These are phyloP conservation scores for Cosmia pyralina DNA, from an alignment of 2,888 invertebrate species.

Conservation along the genomic window DNA sequence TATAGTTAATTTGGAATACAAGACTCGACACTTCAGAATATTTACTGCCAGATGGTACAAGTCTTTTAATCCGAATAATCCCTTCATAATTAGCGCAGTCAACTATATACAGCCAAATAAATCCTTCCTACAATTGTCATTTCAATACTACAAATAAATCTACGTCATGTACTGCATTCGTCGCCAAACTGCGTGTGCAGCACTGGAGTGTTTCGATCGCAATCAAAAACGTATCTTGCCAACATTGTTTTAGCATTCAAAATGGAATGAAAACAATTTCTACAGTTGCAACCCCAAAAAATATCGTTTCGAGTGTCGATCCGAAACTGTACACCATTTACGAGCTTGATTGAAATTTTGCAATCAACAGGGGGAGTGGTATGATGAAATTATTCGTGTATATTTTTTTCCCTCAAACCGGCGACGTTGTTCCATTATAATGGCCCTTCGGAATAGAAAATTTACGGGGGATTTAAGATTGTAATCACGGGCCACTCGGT, in stretches of 20 bases:
- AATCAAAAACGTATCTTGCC: conserved; percentile 57
- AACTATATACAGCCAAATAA: conserved; percentile 79
- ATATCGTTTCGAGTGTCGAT: conserved; percentile 87
- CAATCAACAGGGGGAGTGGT: conserved; percentile 88
- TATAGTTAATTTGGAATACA: conserved; percentile 32
- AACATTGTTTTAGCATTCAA: conserved; percentile 63
- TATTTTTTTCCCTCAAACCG: conserved; percentile 85
- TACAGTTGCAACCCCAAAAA: conserved; percentile 84
- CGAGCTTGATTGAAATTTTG: conserved; percentile 90
- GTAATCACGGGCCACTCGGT: conserved; percentile 87
- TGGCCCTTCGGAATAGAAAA: conserved; percentile 85
- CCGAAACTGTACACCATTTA: conserved; percentile 88
- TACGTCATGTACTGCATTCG: conserved; percentile 85
- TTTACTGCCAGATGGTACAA: conserved; percentile 76
- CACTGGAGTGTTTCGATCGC: conserved; percentile 46
- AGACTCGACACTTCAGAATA: conserved; percentile 36
- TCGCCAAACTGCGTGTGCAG: conserved; percentile 76
- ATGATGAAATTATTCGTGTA: conserved; percentile 89
- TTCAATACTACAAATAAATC: conserved; percentile 88
- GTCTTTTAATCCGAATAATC: conserved; percentile 80
- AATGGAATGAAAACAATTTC: conserved; percentile 61
- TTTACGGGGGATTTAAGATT: conserved; percentile 89
- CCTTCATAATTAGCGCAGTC: conserved; percentile 83
- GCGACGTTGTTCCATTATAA: conserved; percentile 86
- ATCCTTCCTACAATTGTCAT: conserved; percentile 83